A percentile compares a stretch with the other conserved stretches of the same genome.
phyloP scores from a whole-genome alignment of 2,888 invertebrate genomes.

The Gortyna flavago region DNA sequence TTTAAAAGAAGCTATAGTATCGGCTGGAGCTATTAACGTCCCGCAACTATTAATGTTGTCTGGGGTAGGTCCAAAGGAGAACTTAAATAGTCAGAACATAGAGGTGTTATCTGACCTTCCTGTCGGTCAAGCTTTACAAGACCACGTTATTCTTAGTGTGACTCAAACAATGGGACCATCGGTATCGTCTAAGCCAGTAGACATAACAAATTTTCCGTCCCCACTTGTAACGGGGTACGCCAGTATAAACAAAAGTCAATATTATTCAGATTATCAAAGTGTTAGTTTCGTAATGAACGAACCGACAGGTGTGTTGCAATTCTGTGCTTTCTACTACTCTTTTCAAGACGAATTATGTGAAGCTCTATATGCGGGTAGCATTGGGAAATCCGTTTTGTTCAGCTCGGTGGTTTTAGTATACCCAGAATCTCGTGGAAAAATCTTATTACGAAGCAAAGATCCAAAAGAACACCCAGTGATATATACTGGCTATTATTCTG shows the following conservation, averaged over 20 bases:
- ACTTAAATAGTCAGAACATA: constrained; percentile 76
- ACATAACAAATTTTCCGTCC: constrained; percentile 69
- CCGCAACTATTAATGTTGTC: constrained; percentile 87
- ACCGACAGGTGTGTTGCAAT: constrained; percentile 19
- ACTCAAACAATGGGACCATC: constrained; percentile 63
- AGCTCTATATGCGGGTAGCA: constrained; percentile 50
- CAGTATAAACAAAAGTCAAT: constrained; percentile 90
- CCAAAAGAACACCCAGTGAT: constrained; percentile 90
- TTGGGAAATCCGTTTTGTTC: constrained; percentile 56
- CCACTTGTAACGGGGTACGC: constrained; percentile 73
- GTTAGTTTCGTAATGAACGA: constrained; percentile 60
- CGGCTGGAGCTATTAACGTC: constrained; percentile 83
- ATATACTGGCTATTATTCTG: constrained; percentile 89
- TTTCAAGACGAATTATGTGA: constrained; percentile 66
- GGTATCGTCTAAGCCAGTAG: constrained; percentile 72
- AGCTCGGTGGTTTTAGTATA: constrained; percentile 68
- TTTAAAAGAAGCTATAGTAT: constrained; percentile 85
- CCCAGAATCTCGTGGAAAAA: constrained; percentile 86
- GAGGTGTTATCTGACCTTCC: constrained; percentile 77
- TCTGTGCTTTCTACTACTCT: constrained; percentile 56
- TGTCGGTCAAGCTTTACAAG: constrained; percentile 85
- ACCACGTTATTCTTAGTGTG: constrained; percentile 75
- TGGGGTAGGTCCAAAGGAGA: constrained; percentile 83
- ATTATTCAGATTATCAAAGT: constrained; percentile 81
- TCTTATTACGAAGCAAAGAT: constrained; percentile 88